These are phyloP conservation scores for Gymnocephalus cernua DNA, from an alignment of 2,113 vertebrate genomes.

Conservation along the genomic window DNA sequence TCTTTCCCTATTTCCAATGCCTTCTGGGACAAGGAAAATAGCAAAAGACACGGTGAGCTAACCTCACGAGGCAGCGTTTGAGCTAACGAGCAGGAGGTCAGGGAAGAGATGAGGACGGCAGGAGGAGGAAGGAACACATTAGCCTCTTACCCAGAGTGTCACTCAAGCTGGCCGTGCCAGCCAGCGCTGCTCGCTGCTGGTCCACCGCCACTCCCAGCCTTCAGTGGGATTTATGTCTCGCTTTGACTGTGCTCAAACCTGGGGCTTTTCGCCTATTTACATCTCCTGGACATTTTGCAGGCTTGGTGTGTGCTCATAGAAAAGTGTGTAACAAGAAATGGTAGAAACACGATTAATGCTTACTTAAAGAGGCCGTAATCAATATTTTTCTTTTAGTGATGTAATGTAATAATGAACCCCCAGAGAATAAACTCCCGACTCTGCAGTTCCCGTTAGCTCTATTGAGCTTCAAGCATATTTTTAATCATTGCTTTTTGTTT, in stretches of 20 bases:
- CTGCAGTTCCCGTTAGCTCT: background rate
- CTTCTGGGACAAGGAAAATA: constrained; percentile 35
- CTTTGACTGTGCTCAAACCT: constrained; percentile 38
- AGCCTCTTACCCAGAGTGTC: constrained; percentile 61
- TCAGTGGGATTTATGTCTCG: constrained; percentile 52
- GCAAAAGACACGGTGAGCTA: constrained; percentile 22
- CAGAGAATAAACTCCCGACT: background rate
- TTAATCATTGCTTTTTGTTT: background rate
- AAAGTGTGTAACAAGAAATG: constrained; percentile 10
- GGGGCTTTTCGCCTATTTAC: constrained; percentile 40
- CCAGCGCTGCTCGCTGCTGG: constrained; percentile 34
- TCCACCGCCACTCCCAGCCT: constrained; percentile 48
- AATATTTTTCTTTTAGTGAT: background rate
- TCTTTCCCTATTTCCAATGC: constrained; percentile 38
- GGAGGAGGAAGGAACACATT: constrained; percentile 65
- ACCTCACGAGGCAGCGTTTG: constrained; percentile 33
- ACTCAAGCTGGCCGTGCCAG: constrained; percentile 58
- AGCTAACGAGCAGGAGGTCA: constrained; percentile 32
- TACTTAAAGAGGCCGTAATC: background rate
- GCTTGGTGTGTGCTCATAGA: constrained; percentile 12
- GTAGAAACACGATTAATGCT: background rate
- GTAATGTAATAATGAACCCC: background rate
- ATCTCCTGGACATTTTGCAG: constrained; percentile 25
- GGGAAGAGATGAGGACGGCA: constrained; percentile 42
- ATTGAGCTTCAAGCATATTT: background rate